A percentile compares a stretch with the other conserved stretches of the same genome.
phyloP scores from a whole-genome alignment of 2,797 vertebrate genomes.

The Bovichtus variegatus region DNA sequence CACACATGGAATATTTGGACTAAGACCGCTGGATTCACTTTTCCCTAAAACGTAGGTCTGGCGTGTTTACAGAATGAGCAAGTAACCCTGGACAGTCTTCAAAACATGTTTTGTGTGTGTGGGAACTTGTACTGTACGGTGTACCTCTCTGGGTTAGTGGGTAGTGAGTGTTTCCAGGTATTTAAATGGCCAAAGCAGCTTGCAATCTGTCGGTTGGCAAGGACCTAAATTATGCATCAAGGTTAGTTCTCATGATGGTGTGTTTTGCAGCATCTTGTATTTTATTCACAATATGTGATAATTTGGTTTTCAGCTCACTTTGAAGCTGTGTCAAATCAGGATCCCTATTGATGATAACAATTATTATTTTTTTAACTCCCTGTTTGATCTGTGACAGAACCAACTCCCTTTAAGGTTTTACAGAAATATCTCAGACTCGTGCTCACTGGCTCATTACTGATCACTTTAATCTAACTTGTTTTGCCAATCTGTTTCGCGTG shows the following conservation, averaged over 20 bases:
- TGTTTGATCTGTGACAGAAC: not conserved
- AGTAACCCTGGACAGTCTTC: constrained; percentile 3
- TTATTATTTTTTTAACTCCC: not conserved
- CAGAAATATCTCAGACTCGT: constrained; percentile 17
- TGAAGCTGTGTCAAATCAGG: not conserved
- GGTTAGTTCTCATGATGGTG: constrained; percentile 25
- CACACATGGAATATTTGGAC: constrained; percentile 14
- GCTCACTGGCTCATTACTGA: not conserved
- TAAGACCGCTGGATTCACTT: constrained; percentile 13
- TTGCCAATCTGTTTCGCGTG: not conserved
- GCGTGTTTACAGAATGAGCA: constrained; percentile 13
- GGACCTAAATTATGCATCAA: constrained; percentile 49
- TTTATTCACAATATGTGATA: not conserved
- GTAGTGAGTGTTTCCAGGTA: constrained; percentile 18
- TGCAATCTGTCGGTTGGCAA: constrained; percentile 24
- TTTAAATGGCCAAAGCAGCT: not conserved
- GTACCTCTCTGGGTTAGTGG: constrained; percentile 9
- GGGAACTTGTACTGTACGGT: not conserved
- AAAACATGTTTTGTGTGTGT: constrained; percentile 14
- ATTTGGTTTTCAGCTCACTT: constrained; percentile 1
- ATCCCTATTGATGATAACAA: not conserved
- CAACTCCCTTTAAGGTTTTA: not conserved
- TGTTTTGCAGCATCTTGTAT: constrained; percentile 8
- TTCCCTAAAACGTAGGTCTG: constrained; percentile 28
- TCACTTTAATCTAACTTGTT: not conserved